These are phyloP conservation scores for Ameiurus melas DNA, from an alignment of 2,113 vertebrate genomes.

Conservation along the genomic window DNA sequence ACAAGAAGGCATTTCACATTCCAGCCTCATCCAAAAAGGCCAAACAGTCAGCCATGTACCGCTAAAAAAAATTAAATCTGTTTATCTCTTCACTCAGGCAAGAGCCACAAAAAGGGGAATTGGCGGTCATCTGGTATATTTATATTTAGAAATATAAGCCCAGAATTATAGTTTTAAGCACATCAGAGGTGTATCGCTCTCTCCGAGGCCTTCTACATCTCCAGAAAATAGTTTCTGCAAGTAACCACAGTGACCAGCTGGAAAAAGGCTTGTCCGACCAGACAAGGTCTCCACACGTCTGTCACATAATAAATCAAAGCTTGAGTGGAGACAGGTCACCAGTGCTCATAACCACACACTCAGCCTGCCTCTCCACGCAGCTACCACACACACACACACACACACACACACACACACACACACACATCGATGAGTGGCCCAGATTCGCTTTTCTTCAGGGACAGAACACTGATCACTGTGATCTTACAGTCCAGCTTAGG, in stretches of 20 bases:
- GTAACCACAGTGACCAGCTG: slow-evolving; percentile 50
- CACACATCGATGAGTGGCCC: background rate
- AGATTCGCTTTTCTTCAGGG: slow-evolving; percentile 17
- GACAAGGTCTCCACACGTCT: slow-evolving; percentile 40
- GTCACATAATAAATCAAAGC: slow-evolving; percentile 58
- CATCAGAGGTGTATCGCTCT: slow-evolving; percentile 51
- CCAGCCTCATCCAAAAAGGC: slow-evolving; percentile 4
- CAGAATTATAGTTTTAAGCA: slow-evolving; percentile 53
- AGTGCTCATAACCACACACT: slow-evolving; percentile 49
- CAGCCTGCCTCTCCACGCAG: slow-evolving; percentile 35
- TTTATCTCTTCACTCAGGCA: slow-evolving; percentile 48
- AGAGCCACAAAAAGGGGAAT: slow-evolving; percentile 53
- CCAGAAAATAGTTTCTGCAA: slow-evolving; percentile 52
- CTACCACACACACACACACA: slow-evolving; percentile 33
- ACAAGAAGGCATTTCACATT: slow-evolving; percentile 33
- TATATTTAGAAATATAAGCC: slow-evolving; percentile 56
- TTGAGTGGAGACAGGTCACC: slow-evolving; percentile 53
- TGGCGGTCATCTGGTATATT: slow-evolving; percentile 52
- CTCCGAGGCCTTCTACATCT: slow-evolving; percentile 39
- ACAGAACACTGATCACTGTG: slow-evolving; percentile 5
- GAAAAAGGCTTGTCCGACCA: slow-evolving; percentile 53
- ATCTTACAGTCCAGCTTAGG: background rate
- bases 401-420: slow-evolving; percentile 31
- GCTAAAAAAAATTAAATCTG: slow-evolving; percentile 43
- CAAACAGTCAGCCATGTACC: slow-evolving; percentile 37